Evolutionary conservation across 2,888 invertebrate genomes (phyloP).

Genomic region (Meganola albula): DNA sequence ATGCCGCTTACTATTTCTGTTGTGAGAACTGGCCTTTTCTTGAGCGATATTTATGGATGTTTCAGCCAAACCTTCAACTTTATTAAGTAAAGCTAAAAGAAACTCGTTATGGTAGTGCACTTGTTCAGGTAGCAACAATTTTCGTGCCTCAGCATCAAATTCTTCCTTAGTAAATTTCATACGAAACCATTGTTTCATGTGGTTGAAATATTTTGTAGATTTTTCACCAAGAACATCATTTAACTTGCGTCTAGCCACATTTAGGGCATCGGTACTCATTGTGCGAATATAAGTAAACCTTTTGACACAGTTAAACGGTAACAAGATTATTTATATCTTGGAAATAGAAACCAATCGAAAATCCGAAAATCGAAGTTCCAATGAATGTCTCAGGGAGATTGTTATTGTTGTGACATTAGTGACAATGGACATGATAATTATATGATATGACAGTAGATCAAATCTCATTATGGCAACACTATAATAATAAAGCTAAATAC

Average conservation of each 20-base stretch:
- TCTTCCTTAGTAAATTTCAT: conserved; percentile 88
- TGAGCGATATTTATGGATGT: conserved; percentile 62
- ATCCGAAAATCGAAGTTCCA: too few relatives aligned
- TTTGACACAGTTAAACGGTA: background rate
- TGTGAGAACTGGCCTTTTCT: conserved; percentile 60
- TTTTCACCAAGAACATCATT: conserved; percentile 82
- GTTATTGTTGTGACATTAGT: too few relatives aligned
- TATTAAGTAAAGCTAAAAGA: conserved; percentile 86
- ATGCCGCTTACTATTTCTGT: conserved; percentile 64
- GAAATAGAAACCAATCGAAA: too few relatives aligned
- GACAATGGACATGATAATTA: too few relatives aligned
- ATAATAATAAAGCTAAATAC: too few relatives aligned
- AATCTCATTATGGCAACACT: too few relatives aligned
- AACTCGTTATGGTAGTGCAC: conserved; percentile 92
- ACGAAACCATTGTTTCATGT: conserved; percentile 87
- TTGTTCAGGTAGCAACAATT: conserved; percentile 83
- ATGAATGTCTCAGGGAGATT: too few relatives aligned
- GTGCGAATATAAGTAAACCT: conserved; percentile 1
- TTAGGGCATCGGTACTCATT: conserved; percentile 69
- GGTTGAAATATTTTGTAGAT: conserved; percentile 82
- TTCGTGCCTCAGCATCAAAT: conserved; percentile 88
- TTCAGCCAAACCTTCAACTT: conserved; percentile 79
- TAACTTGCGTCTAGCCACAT: conserved; percentile 78
- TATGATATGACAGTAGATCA: too few relatives aligned
- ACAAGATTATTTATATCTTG: background rate